Conservation (phyloP, 2,113 vertebrate genomes). For the Gobio gobio region DNA sequence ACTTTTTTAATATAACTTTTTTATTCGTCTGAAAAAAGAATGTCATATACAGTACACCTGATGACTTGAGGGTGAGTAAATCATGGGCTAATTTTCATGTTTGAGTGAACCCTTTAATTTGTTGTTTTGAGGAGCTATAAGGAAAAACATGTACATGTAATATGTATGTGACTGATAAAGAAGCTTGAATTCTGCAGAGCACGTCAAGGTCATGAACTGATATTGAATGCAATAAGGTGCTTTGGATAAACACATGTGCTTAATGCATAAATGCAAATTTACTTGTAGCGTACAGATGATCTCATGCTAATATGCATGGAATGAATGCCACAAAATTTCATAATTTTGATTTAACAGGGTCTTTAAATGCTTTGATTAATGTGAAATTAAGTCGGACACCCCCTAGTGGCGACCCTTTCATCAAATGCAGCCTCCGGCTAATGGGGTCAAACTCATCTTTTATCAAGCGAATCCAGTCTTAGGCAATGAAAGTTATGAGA, state of each 20-base stretch:
- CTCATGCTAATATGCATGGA: conserved; percentile 8
- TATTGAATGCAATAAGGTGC: background rate
- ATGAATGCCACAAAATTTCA: background rate
- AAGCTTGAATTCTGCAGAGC: too few relatives aligned
- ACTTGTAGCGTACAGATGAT: background rate
- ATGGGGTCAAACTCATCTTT: background rate
- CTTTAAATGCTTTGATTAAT: background rate
- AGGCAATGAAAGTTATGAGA: background rate
- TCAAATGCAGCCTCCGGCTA: background rate
- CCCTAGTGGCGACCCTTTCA: background rate
- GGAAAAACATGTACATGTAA: too few relatives aligned
- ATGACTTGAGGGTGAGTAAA: too few relatives aligned
- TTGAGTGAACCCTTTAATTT: too few relatives aligned
- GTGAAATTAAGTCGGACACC: background rate
- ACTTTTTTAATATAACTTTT: too few relatives aligned
- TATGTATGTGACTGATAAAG: too few relatives aligned
- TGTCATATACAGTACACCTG: too few relatives aligned
- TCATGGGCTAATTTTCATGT: too few relatives aligned
- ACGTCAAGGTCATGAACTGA: background rate
- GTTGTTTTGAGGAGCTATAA: too few relatives aligned
- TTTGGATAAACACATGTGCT: background rate
- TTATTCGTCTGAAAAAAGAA: too few relatives aligned
- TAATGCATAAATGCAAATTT: background rate
- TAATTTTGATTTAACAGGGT: background rate
- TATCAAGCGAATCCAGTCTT: background rate